These are phyloP conservation scores for Patiria pectinifera DNA, from an alignment of 53 echinoderm and acorn worm genomes.

Conservation along the genomic window DNA sequence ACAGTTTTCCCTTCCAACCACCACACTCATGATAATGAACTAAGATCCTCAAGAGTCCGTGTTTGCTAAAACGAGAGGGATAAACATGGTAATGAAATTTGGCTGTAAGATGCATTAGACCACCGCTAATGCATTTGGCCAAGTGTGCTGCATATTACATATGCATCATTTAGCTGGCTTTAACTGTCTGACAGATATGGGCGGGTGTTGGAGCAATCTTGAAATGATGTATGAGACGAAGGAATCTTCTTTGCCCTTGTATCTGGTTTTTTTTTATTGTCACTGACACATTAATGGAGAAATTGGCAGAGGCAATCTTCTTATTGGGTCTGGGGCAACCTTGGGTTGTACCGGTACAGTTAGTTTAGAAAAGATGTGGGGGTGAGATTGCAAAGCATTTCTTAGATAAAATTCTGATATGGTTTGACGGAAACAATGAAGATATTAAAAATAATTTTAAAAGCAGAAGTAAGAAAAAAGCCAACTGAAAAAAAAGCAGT, in stretches of 20 bases:
- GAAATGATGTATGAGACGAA: background rate
- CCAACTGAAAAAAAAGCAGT: background rate
- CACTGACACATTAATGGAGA: too few species aligned
- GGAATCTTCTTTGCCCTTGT: background rate
- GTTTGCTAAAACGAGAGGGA: background rate
- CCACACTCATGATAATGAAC: background rate
- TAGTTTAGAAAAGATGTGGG: too few species aligned
- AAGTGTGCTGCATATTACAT: background rate
- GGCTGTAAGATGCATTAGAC: conserved; percentile 5
- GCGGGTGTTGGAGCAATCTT: background rate
- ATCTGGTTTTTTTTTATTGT: background rate
- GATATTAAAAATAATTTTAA: too few species aligned
- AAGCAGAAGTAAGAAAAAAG: too few species aligned
- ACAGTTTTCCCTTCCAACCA: background rate
- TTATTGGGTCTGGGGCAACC: too few species aligned
- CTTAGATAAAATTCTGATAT: too few species aligned
- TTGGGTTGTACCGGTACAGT: too few species aligned
- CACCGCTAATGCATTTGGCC: background rate
- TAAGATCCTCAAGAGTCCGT: background rate
- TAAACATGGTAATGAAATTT: conserved; percentile 16
- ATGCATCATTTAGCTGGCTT: background rate
- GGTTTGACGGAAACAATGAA: too few species aligned
- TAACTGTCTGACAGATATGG: background rate
- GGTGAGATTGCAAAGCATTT: too few species aligned
- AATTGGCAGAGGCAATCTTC: too few species aligned